phyloP scores from a whole-genome alignment of 2,113 vertebrate genomes.

The Coracopsis vasa region DNA sequence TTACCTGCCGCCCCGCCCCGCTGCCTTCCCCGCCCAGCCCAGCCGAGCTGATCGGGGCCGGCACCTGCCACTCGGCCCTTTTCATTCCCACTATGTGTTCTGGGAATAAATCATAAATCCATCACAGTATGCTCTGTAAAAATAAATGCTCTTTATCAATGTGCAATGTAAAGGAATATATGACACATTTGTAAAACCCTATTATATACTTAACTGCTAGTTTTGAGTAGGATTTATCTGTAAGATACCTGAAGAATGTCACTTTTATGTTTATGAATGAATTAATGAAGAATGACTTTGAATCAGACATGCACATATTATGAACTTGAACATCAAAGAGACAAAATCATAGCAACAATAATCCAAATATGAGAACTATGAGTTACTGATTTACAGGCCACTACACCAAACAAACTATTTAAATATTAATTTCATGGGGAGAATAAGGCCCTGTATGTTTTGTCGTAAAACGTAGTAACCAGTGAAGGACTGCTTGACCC shows the following conservation, averaged over 20 bases:
- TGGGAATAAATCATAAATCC: not conserved
- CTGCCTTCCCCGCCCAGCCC: no score
- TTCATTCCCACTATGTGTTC: not conserved
- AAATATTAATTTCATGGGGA: not conserved
- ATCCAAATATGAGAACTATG: not conserved
- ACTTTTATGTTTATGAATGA: not conserved
- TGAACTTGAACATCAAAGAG: not conserved
- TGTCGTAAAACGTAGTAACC: not conserved
- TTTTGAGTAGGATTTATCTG: not conserved
- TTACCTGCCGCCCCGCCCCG: no score
- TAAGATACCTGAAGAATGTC: not conserved
- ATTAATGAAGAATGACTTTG: not conserved
- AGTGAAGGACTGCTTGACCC: not conserved
- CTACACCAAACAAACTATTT: not conserved
- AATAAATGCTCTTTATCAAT: not conserved
- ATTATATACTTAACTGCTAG: not conserved
- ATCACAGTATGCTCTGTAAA: not conserved
- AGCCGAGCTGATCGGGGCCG: no score
- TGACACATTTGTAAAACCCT: not conserved
- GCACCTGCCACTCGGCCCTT: no score
- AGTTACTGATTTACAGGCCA: not conserved
- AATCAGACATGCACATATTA: not conserved
- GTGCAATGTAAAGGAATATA: not conserved
- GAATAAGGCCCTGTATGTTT: not conserved
- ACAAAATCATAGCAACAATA: not conserved